Base-by-base conservation (phyloP, 2,797 vertebrate genomes). In the Amblyopsis hoosieri region DNA sequence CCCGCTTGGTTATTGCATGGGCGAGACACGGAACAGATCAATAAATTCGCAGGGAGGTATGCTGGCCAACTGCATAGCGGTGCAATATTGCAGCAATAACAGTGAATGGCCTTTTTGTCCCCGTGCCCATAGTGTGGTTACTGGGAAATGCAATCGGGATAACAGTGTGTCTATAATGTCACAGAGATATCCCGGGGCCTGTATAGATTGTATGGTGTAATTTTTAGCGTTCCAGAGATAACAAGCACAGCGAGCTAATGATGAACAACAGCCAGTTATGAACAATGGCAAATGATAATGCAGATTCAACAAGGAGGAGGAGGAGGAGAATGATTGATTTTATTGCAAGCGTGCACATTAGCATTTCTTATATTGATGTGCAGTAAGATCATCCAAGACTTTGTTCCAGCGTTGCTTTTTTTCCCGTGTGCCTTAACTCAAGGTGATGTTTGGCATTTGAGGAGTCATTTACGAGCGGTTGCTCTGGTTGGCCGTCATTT, bases 31-130 rank as follows among this genome's bases (percentile, higher is more conserved):
- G 42, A 67, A 37, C 59, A 17, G 60, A 84, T 88, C 82, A 86
- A 81, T 90, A 85, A 83, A 80, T 79, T 68, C 79, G 29, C 45
- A 47, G 33, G 47, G 45, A 42, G 65, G 69, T 65, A 72, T 56
- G 8, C 3, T 2, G 23, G 64, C 74, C 76, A 69, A 75, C 61
- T 76, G 66, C 67, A 72, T 71, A 73, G 76, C 72, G 69, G 66
- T 77, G 65, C 62, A 68, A 72, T 76, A 62, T 53, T 67, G 61
- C 60, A 46, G 69, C 72, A 81, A 63, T 76, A 81, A 83, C 65
- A 67, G 7, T 1, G 54, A 76, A 64, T 15, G 58, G 72, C 57
- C 59, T 13, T 50, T 76, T 74, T 79, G 80, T 82, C 71, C 80
- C 51, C 42, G 1, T 53, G 62, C 47, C 61, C 51, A 3, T 3